Base-by-base conservation (phyloP, 2,888 invertebrate species). In the Parnassius mnemosyne region DNA sequence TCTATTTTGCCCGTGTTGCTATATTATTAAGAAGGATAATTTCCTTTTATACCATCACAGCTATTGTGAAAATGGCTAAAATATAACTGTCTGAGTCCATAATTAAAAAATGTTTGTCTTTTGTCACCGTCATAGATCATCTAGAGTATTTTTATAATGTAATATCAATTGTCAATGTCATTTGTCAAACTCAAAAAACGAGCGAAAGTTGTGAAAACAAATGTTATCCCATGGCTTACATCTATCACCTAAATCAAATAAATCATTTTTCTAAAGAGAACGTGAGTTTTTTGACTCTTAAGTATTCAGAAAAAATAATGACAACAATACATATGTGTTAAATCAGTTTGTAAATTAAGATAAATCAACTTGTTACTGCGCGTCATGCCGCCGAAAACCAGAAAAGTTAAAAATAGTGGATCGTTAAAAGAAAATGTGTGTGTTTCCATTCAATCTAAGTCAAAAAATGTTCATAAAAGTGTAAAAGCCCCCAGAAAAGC, bases 371-470 rank as follows among this genome's bases (percentile, higher is more conserved):
- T 60, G 7, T 25, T 53, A 52, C 13, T 61, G 46, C 56, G 71
- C 81, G 72, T 80, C 80, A 89, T 89, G 89, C 84, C 89, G 70
- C 84, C 88, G 46, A 83, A 79, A 77, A 84, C 81, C 47, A 83
- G 83, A 74, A 74, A 78, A 47, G 72, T 71, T 49, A 77, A 74
- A 75, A 73, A 71, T 63, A 66, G 75, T 10, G 88, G 83, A 78
- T 70, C 73, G 66, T 71, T 74, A 11, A 88, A 87, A 68, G 89
- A 89, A 79, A 89, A 86, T 66, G 69, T 78, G 62, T 71, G 71
- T 56, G 70, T 68, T 12, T 65, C 66, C 12, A 67, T 65, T 57
- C 79, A 74, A 65, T 65, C 60, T 7, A 81, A 75, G 46, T n/a
- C 59, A 10, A 83, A 77, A 69, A 43, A 57, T 52, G 25, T 60